These are phyloP conservation scores for Steatocranus sp. DNA, from an alignment of 2,797 vertebrate species.

Conservation along the genomic window DNA sequence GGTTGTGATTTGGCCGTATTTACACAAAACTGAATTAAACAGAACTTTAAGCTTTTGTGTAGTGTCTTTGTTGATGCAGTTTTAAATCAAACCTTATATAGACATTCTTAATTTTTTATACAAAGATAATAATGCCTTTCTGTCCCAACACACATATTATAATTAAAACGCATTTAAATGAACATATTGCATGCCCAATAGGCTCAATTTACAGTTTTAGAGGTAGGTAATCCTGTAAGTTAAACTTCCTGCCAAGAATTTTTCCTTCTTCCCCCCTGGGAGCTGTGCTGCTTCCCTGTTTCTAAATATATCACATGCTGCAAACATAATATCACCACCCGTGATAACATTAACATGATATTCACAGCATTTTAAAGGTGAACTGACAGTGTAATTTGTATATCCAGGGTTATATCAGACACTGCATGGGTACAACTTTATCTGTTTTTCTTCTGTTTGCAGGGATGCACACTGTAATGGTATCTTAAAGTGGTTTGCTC, in stretches of 20 bases:
- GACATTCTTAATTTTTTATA: neutral
- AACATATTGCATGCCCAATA: neutral
- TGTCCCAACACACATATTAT: neutral
- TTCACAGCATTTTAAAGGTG: neutral
- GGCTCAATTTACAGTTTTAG: neutral
- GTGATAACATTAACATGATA: neutral
- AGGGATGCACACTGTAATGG: neutral
- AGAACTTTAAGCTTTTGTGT: neutral
- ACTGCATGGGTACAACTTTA: neutral
- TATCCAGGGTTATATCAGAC: neutral
- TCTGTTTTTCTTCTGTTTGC: conserved; percentile 8
- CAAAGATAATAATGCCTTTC: neutral
- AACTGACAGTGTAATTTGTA: neutral
- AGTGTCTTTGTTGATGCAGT: neutral
- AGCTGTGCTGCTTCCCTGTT: neutral
- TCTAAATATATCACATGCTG: conserved; percentile 29
- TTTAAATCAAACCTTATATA: neutral
- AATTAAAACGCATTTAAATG: neutral
- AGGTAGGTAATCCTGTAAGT: neutral
- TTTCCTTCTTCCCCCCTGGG: neutral
- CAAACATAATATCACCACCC: neutral
- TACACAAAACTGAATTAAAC: neutral
- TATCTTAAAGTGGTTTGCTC: conserved; percentile 15
- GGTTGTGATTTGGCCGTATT: neutral
- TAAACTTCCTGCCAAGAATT: neutral